Evolutionary conservation across 2,888 invertebrate species (phyloP).

Genomic region (Eilema caniola): DNA sequence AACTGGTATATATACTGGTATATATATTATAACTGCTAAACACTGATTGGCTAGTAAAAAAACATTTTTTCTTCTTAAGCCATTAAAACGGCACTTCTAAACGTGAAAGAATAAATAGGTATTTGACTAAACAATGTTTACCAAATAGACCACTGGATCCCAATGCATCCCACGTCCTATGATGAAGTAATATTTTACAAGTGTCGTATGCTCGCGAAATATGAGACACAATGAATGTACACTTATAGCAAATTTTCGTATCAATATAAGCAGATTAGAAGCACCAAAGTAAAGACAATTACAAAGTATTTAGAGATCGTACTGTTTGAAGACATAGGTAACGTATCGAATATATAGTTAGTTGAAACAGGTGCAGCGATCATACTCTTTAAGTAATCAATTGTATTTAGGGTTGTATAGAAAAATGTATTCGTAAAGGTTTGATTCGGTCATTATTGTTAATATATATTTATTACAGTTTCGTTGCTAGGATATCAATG

Average conservation of each 20-base stretch:
- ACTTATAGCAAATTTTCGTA: neutral
- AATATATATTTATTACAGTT: too few species aligned
- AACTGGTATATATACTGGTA: too few species aligned
- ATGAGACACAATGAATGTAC: neutral
- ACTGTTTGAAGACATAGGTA: neutral
- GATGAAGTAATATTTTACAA: neutral
- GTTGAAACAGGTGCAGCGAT: conserved; percentile 1
- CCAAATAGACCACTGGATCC: too few species aligned
- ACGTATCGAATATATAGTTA: neutral
- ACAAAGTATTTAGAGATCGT: neutral
- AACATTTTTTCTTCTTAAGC: too few species aligned
- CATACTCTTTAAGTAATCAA: neutral
- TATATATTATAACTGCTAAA: too few species aligned
- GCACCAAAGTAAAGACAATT: neutral
- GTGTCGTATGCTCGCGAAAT: neutral
- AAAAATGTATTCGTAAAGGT: neutral
- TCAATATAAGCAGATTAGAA: neutral
- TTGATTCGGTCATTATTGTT: neutral
- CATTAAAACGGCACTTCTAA: too few species aligned
- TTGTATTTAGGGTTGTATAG: conserved; percentile 7
- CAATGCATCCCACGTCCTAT: too few species aligned
- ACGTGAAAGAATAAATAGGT: too few species aligned
- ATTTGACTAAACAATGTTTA: too few species aligned
- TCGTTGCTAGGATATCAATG: neutral
- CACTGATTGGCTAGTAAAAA: too few species aligned